These are phyloP conservation scores for Magallana gigas DNA, from an alignment of 1,140 invertebrate genomes.

Conservation along the genomic window DNA sequence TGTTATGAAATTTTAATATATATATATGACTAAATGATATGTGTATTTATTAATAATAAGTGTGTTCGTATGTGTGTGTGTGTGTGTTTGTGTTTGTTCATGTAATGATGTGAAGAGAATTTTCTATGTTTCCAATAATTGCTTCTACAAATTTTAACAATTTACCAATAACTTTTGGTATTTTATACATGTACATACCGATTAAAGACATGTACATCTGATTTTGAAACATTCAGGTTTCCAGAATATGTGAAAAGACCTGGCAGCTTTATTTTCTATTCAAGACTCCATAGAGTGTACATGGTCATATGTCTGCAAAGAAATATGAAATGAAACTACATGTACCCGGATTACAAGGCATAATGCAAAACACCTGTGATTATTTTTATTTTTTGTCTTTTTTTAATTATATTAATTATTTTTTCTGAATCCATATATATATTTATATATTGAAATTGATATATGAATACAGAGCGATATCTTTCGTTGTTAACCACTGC, in stretches of 20 bases:
- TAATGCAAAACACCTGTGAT: too few relatives aligned
- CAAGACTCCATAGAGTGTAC: too few relatives aligned
- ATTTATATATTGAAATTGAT: too few relatives aligned
- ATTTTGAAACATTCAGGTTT: neutral
- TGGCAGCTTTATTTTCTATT: neutral
- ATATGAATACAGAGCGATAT: too few relatives aligned
- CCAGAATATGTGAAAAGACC: neutral
- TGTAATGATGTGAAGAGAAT: neutral
- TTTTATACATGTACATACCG: neutral
- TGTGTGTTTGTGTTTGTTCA: neutral
- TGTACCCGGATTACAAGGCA: too few relatives aligned
- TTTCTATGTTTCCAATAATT: neutral
- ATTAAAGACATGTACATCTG: neutral
- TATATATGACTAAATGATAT: too few relatives aligned
- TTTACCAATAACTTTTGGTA: neutral
- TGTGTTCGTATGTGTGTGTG: neutral
- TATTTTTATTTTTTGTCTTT: too few relatives aligned
- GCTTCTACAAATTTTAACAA: slow-evolving; percentile 13
- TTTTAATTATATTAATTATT: too few relatives aligned
- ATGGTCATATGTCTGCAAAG: too few relatives aligned
- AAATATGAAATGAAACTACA: too few relatives aligned
- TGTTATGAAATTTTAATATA: slow-evolving; percentile 29
- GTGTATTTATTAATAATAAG: slow-evolving; percentile 3
- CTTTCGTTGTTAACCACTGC: too few relatives aligned
- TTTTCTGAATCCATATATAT: too few relatives aligned